Evolutionary conservation across 1,140 invertebrate genomes (phyloP), one percentile per base, ranked within the genome.

Genomic region (Heliconius eleuchia): DNA sequence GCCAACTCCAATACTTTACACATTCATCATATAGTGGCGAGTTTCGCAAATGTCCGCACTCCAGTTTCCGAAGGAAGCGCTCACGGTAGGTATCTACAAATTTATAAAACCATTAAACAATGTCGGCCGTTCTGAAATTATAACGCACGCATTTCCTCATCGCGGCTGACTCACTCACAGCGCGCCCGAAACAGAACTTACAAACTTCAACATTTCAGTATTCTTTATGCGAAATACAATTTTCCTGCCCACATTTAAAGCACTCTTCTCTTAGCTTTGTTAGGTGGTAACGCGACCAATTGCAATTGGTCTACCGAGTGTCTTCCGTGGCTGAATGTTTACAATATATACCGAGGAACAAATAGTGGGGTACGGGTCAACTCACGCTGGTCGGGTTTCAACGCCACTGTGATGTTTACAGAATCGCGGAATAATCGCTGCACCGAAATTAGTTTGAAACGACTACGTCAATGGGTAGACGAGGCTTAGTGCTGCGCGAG

Each of bases 101-200:
- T 90, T 91, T 92, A 93, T 90, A 92, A 89, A 92, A 91, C 84
- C 87, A 90, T 90, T 86, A 88, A 91, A 94, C 92, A 94, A 92
- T 90, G 90, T 94, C 89, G 91, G 92, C 86, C 85, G 86, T 84
- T 88, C 91, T 85, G 86, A 93, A 94, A 94, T 91, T 92, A 93
- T 92, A 94, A 93, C 92, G 90, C 90, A 89, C 90, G 90, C 91
- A 92, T 94, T 94, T 93, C 92, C 91, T 93, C 91, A 91, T 92
- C 88, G 86, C 87, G 86, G 82, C 89, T 94, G 91, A 94, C 87
- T 94, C 92, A 93, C 87, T 79, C 92, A 93, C 87, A 81, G 85
- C 83, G 91, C 88, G 86, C 91, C 92, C 87, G 89, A 94, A 94
- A 94, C 91, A 92, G 91, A 92, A 90, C 90, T 94, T 86, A 88